phyloP scores from a whole-genome alignment of 2,797 vertebrate genomes.

The Cynodonichthys magdalenae region DNA sequence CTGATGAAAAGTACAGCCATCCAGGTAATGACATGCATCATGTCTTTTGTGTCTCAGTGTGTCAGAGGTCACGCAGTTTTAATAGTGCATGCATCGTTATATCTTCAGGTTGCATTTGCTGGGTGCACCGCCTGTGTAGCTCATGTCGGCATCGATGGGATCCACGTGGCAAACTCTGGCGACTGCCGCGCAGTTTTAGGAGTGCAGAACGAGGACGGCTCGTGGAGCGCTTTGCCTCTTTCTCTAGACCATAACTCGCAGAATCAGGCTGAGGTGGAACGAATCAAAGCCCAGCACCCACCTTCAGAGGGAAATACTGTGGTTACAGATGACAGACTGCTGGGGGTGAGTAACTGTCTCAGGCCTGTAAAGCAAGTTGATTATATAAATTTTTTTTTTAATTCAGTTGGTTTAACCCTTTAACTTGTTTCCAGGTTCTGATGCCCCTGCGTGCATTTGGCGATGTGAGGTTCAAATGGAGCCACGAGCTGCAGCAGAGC shows the following conservation, averaged over 20 bases:
- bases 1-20: conserved; percentile 88
- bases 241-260: conserved; percentile 90
- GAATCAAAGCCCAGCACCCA: conserved; percentile 88
- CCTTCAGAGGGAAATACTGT: conserved; percentile 86
- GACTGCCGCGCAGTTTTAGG: conserved; percentile 92
- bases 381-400: background rate
- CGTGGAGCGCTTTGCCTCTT: conserved; percentile 89
- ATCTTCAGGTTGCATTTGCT: conserved; percentile 88
- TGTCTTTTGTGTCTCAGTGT: background rate
- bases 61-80: background rate
- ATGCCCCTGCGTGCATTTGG: conserved; percentile 94
- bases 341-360: conserved; percentile 77
- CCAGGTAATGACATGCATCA: conserved; percentile 74
- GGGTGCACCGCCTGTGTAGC: conserved; percentile 93
- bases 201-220: conserved; percentile 85
- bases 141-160: conserved; percentile 82
- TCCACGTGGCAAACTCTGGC: conserved; percentile 91
- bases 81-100: background rate
- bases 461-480: conserved; percentile 95
- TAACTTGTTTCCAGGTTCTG: conserved; percentile 72
- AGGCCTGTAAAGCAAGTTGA: background rate
- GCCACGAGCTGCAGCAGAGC: conserved; percentile 88
- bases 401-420: background rate
- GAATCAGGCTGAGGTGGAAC: conserved; percentile 85
- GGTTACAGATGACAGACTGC: conserved; percentile 87